Evolutionary conservation across 1,140 invertebrate species (phyloP), one percentile per base, ranked within the genome.

Genomic region (Diprion similis): DNA sequence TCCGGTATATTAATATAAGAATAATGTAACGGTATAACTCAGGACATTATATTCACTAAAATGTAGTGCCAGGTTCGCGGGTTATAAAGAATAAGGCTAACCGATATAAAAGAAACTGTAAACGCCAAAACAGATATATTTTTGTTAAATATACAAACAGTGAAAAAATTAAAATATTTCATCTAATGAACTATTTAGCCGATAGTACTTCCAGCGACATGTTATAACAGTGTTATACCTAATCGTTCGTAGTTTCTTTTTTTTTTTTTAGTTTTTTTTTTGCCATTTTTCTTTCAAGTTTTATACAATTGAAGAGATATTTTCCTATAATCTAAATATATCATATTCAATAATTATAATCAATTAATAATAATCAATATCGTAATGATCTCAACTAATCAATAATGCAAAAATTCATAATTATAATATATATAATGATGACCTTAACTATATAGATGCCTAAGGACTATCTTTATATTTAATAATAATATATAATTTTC

Each of bases 401-500:
- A 78, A 78, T 83, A 80, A 78, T 81, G 80, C 80, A 80, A 79
- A 81, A 82, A 81, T 81, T 83, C 81, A 83, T 79, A 79, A 83
- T 82, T 76, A 83, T 81, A 78, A 84, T 81, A 79, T 79, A 85
- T 84, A 85, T 82, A 86, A 82, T 82, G 80, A 84, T 86, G 82
- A 84, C 71, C 83, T 85, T 85, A 85, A 78, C 81, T 76, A 84
- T 86, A 85, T 78, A 82, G 74, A 72, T 85, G 79, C 79, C 83
- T 87, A 86, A 78, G 81, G 80, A 83, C 84, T 87, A 87, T 83
- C 77, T 78, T 85, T 82, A 83, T 80, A 80, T 59, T 59, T 59
- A 59, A 15, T 59, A 59, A 87, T 84, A 88, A 84, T 86, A 87
- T 87, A 88, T 86, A 82, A 83, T 86, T 87, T 86, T 78, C 82